Evolutionary conservation across 1,140 invertebrate genomes (phyloP), one percentile per base, ranked within the genome.

Genomic region (Drusus annulatus): DNA sequence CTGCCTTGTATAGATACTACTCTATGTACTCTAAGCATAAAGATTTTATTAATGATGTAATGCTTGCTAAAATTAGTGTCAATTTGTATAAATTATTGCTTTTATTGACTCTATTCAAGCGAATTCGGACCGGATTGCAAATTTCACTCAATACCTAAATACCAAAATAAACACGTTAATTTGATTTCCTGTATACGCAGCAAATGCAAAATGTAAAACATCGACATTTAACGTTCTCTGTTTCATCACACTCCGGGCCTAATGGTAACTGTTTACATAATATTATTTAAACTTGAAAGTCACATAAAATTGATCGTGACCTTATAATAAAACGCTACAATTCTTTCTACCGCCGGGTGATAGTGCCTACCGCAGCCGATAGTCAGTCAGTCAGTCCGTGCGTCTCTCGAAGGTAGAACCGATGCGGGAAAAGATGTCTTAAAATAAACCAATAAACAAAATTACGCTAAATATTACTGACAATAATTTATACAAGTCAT

Each of bases 261-360:
- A 31, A 36, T 68, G 28, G 16, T 31, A 45, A 45, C 16, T 71
- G 52, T 51, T 51, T 50, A 51, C 21, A 51, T 51, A 51, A 65
- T 28, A 23, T 19, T 69, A n/a, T 71, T 50, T 69, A 71, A 71
- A 71, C 68, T 71, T 71, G 68, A 71, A 71, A 71, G 68, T 17
- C 16, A 21, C 68, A 51, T 71, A 71, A 16, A 51, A 71, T 51
- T 71, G 68, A 71, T 71, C 68, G 45, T 71, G 68, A 71, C 68
- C 68, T 71, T 71, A 71, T 17, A 51, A 71, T 36, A 71, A 71
- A 71, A 71, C 45, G 68, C 68, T 52, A 52, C 68, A 71, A 71
- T 71, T 71, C 68, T 21, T 21, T 21, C 6, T 51, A 16, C 68
- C 63, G 50, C 36, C 50, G 36, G 15, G 13, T 8, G 36, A 71